Conservation (phyloP, 2,888 invertebrate genomes). For the Ephialtes manifestator region DNA sequence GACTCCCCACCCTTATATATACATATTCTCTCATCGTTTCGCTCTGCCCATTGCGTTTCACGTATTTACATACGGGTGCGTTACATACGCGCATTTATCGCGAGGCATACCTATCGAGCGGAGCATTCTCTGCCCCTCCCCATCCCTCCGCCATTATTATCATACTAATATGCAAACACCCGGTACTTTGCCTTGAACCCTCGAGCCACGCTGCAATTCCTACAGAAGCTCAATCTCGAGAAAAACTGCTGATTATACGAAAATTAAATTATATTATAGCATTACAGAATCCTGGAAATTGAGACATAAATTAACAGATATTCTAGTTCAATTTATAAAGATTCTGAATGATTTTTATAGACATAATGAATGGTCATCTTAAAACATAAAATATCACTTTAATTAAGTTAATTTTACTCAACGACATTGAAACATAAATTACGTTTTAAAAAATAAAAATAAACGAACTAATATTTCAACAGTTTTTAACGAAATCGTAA, state of each 20-base stretch:
- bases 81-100: conserved; percentile 73
- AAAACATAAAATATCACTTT: too few relatives aligned
- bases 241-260: background rate
- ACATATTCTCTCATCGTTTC: conserved; percentile 18
- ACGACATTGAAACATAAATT: too few relatives aligned
- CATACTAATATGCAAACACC: conserved; percentile 49
- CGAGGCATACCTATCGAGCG: conserved; percentile 47
- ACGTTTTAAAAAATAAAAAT: too few relatives aligned
- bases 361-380: too few relatives aligned
- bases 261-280: background rate
- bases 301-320: background rate
- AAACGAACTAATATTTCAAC: too few relatives aligned
- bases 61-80: conserved; percentile 69
- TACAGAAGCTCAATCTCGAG: background rate
- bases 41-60: conserved; percentile 48
- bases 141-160: background rate
- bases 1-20: background rate
- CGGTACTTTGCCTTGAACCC: conserved; percentile 46
- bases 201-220: conserved; percentile 21
- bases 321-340: too few relatives aligned
- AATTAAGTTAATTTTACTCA: too few relatives aligned
- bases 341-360: too few relatives aligned
- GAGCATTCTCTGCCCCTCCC: conserved; percentile 36
- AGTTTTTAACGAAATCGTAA: too few relatives aligned
- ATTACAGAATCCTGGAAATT: background rate